phyloP scores from a whole-genome alignment of 2,113 vertebrate species.

The Pogonocichla stellata region DNA sequence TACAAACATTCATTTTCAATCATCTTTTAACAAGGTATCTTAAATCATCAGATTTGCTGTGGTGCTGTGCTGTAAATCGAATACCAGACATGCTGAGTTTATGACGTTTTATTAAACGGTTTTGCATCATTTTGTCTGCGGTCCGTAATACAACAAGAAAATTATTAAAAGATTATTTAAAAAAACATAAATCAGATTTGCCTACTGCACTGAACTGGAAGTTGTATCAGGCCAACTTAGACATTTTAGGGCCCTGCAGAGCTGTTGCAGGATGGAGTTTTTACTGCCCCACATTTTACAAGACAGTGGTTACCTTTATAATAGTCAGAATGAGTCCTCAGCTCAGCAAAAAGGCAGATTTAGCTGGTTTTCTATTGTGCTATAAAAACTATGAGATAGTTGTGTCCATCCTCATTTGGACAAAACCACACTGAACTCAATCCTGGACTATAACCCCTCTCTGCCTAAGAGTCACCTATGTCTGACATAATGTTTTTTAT shows the following conservation, averaged over 20 bases:
- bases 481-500: not conserved
- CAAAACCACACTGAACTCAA: not conserved
- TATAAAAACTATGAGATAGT: not conserved
- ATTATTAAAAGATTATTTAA: not conserved
- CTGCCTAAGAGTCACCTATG: not conserved
- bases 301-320: not conserved
- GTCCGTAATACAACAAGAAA: not conserved
- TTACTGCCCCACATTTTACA: conserved; percentile 29
- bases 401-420: not conserved
- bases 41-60: not conserved
- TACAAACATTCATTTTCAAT: not conserved
- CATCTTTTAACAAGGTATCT: not conserved
- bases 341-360: not conserved
- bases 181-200: not conserved
- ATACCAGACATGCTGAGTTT: not conserved
- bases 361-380: not conserved
- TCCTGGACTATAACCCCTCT: not conserved
- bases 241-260: not conserved
- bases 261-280: not conserved
- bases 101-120: not conserved
- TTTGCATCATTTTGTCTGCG: not conserved
- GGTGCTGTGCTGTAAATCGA: not conserved
- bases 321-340: not conserved
- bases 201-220: not conserved
- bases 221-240: not conserved